phyloP scores from a whole-genome alignment of 1,140 invertebrate species.

The Orchesella cincta region DNA sequence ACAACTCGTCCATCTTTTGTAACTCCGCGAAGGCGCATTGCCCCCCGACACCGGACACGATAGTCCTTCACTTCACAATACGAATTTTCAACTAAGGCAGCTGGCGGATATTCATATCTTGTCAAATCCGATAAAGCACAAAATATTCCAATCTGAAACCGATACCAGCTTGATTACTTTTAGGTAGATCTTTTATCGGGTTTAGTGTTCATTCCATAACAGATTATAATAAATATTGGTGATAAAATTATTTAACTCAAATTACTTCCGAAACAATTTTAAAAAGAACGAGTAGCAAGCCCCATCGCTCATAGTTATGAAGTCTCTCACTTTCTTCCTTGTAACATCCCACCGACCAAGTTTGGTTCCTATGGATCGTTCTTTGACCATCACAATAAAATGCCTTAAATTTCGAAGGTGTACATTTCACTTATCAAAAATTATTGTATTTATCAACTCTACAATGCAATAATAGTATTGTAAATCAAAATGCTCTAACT shows the following conservation, averaged over 20 bases:
- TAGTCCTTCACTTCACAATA: not conserved
- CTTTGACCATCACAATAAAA: too few species aligned
- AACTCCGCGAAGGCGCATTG: not conserved
- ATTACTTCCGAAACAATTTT: constrained; percentile 17
- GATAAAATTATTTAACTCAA: not conserved
- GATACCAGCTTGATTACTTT: too few species aligned
- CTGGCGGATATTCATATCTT: not conserved
- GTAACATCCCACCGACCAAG: not conserved
- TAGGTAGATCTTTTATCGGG: too few species aligned
- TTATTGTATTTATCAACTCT: too few species aligned
- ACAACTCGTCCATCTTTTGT: constrained; percentile 17
- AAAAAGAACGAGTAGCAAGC: not conserved
- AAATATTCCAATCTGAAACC: constrained; percentile 18
- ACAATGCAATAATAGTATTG: too few species aligned
- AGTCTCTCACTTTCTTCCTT: not conserved
- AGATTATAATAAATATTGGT: too few species aligned
- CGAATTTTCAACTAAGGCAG: not conserved
- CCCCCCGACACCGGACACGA: not conserved
- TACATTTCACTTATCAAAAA: too few species aligned
- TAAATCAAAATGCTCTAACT: too few species aligned
- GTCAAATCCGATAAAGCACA: not conserved
- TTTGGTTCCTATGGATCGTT: not conserved
- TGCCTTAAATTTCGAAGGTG: too few species aligned
- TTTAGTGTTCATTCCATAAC: too few species aligned
- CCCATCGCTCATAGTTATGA: not conserved